Conservation (phyloP, 1,140 invertebrate species). For the Drosophila subobscura region DNA sequence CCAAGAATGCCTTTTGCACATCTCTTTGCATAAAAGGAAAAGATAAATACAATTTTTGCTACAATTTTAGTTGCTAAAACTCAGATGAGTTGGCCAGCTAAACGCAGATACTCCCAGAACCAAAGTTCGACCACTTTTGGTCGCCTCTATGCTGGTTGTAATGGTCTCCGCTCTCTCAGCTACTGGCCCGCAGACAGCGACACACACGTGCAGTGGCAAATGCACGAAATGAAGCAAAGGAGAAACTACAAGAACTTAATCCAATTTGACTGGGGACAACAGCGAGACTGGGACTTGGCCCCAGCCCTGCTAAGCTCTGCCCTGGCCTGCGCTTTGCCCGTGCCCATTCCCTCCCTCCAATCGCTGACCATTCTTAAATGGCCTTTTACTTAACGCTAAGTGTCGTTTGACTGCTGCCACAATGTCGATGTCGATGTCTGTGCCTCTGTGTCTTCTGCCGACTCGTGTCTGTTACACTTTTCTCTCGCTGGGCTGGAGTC, state of each 20-base stretch:
- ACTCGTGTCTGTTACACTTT: not conserved
- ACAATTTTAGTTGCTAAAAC: too few relatives aligned
- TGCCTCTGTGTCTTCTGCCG: not conserved
- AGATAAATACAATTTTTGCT: too few relatives aligned
- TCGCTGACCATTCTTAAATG: slow-evolving; percentile 66
- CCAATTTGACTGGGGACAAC: slow-evolving; percentile 73
- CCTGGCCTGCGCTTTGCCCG: not conserved
- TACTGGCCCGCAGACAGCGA: not conserved
- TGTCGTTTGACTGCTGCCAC: slow-evolving; percentile 55
- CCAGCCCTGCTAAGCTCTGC: not conserved
- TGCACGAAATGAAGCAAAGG: slow-evolving; percentile 38
- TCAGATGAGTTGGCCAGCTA: too few relatives aligned
- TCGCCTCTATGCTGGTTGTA: not conserved
- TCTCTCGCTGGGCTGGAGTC: not conserved
- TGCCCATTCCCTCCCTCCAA: slow-evolving; percentile 3
- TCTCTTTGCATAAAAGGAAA: slow-evolving; percentile 7
- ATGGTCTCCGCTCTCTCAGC: not conserved
- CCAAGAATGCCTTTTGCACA: not conserved
- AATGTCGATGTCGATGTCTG: not conserved
- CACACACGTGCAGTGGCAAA: slow-evolving; percentile 3
- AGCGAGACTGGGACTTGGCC: slow-evolving; percentile 40
- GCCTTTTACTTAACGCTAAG: slow-evolving; percentile 76
- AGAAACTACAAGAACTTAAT: slow-evolving; percentile 71
- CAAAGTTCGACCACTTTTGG: not conserved
- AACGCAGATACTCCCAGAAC: too few relatives aligned